These are phyloP conservation scores for Hydrochoerus hydrochaeris DNA, from an alignment of 2,113 vertebrate genomes.

Conservation along the genomic window DNA sequence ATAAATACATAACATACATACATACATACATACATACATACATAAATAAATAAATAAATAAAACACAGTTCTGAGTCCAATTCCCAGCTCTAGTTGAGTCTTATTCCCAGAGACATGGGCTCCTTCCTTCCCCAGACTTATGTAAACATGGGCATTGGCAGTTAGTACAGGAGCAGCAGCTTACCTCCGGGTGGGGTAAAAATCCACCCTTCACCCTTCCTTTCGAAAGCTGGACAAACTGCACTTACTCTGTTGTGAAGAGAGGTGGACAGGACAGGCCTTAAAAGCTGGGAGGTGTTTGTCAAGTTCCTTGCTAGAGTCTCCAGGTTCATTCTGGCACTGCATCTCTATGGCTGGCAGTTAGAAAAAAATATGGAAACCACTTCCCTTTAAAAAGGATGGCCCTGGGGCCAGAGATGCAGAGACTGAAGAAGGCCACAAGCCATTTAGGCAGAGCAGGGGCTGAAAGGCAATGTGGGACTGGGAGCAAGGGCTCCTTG, in stretches of 20 bases:
- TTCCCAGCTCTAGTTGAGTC: background rate
- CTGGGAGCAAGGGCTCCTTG: background rate
- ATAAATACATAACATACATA: constrained; percentile 72
- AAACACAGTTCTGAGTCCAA: background rate
- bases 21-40: constrained; percentile 75
- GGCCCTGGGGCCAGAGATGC: background rate
- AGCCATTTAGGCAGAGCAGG: background rate
- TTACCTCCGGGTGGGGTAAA: background rate
- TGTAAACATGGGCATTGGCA: constrained; percentile 46
- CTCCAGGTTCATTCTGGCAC: background rate
- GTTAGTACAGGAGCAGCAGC: constrained; percentile 21
- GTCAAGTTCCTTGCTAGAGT: background rate
- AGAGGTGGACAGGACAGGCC: background rate
- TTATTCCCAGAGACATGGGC: background rate
- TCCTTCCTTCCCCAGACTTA: background rate
- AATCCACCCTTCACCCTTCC: background rate
- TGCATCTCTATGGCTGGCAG: background rate
- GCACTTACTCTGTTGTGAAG: background rate
- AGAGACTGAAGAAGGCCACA: constrained; percentile 36
- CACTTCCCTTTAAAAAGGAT: constrained; percentile 12
- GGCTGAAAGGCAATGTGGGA: background rate
- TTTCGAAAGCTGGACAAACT: background rate
- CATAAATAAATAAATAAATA: constrained; percentile 71
- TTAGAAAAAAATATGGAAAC: background rate
- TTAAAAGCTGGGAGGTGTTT: background rate